These are phyloP conservation scores for Dolichotis patagonum DNA, from an alignment of 2,113 vertebrate genomes.

Conservation along the genomic window DNA sequence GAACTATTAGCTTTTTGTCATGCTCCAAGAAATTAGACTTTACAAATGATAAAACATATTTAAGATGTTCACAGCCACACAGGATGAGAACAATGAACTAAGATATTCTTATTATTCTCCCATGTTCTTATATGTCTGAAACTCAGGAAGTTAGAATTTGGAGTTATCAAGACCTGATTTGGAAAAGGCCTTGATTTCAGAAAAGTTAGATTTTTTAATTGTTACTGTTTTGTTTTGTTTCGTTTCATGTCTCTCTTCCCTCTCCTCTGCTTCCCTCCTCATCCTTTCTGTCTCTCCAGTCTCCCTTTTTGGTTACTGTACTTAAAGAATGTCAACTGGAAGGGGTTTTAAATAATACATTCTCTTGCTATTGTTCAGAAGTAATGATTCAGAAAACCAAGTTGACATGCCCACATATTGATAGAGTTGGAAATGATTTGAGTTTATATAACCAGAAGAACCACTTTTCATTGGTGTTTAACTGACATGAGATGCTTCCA, in stretches of 20 bases:
- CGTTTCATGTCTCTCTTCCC: background rate
- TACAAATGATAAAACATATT: background rate
- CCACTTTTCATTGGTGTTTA: slow-evolving; percentile 12
- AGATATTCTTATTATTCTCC: background rate
- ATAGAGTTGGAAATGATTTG: slow-evolving; percentile 35
- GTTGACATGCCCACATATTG: background rate
- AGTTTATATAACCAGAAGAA: slow-evolving; percentile 40
- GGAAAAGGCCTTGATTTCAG: slow-evolving; percentile 1
- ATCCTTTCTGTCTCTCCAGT: background rate
- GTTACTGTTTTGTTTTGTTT: background rate
- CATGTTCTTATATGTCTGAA: background rate
- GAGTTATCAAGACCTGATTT: background rate
- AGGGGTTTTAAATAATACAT: slow-evolving; percentile 35
- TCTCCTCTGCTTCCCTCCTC: background rate
- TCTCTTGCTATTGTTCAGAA: slow-evolving; percentile 49
- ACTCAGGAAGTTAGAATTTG: slow-evolving; percentile 39
- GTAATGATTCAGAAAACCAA: slow-evolving; percentile 51
- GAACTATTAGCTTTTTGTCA: background rate
- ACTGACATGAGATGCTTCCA: background rate
- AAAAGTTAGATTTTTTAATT: background rate
- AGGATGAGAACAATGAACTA: background rate
- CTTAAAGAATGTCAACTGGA: slow-evolving; percentile 32
- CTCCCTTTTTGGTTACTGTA: slow-evolving; percentile 13
- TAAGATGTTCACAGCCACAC: background rate
- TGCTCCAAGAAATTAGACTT: slow-evolving; percentile 47